Base-by-base conservation (phyloP, 2,888 invertebrate species). In the Meganola albula region DNA sequence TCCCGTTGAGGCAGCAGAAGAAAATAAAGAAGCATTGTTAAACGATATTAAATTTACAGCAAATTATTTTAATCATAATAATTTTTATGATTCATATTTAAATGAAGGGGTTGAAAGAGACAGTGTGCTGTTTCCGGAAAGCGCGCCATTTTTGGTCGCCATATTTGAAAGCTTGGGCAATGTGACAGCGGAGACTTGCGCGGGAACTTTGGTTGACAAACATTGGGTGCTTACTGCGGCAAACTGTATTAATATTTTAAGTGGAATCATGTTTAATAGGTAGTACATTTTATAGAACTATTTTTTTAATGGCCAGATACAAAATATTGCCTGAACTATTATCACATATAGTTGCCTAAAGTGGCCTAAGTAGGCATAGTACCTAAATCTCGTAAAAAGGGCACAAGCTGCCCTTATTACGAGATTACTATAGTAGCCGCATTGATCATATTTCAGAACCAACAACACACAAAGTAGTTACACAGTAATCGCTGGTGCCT, bases 81-180 rank as follows among this genome's bases (percentile, higher is more conserved):
- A n/a, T n/a, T n/a, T n/a, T n/a, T 3, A 20, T n/a, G 20, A 20
- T 5, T 3, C 20, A n/a, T 2, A n/a, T n/a, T 2, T 5, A 20
- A 20, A 5, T 2, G 4, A 20, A 20, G n/a, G n/a, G n/a, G n/a
- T n/a, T n/a, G n/a, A n/a, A n/a, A n/a, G n/a, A n/a, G n/a, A n/a
- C n/a, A n/a, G 8, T 27, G n/a, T 24, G 0, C 9, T 18, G 10
- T 48, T 48, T 22, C 44, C 53, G 3, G 36, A 50, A 18, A 53
- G 36, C 13, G 49, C 55, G 37, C 53, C 61, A 31, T 61, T 49
- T 48, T 40, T 59, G 47, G 67, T 64, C 3, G 68, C 72, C 45
- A 68, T 72, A n/a, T 72, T 72, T 54, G 71, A 72, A 40, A 61
- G 64, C 2, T 40, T 66, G 35, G 48, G 53, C 20, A 68, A 71